Conservation (phyloP, 2,797 vertebrate species). For the Hydrolagus colliei region DNA sequence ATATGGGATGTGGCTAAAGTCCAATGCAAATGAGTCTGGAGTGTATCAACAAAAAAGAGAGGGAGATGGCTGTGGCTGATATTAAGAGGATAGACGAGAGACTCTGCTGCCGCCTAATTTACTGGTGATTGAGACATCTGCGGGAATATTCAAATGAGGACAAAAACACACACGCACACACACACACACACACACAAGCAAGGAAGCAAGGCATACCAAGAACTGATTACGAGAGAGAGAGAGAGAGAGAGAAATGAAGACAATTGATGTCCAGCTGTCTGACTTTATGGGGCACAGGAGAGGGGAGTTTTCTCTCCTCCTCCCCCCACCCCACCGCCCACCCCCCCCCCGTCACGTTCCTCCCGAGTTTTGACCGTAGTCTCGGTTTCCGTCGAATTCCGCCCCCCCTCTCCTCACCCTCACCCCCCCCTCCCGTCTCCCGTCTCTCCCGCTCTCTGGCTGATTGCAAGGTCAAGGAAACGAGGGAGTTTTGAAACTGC, state of each 20-base stretch:
- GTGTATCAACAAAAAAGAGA: background rate
- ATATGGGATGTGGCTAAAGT: background rate
- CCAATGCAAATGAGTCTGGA: background rate
- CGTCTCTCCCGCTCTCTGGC: background rate
- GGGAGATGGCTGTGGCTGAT: background rate
- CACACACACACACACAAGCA: background rate
- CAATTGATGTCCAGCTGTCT: background rate
- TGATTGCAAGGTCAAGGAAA: background rate
- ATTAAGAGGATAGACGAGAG: background rate
- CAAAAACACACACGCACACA: background rate
- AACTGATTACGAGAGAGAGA: background rate
- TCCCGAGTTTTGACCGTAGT: background rate
- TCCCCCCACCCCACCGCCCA: no score
- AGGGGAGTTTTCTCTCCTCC: background rate
- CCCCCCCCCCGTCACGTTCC: background rate
- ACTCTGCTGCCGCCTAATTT: constrained; percentile 5
- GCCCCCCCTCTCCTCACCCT: no score
- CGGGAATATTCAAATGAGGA: constrained; percentile 30
- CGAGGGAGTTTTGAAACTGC: no score
- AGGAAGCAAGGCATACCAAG: constrained; percentile 18
- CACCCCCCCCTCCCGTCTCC: no score
- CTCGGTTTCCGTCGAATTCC: no score
- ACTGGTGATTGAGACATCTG: constrained; percentile 33
- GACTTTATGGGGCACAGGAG: background rate
- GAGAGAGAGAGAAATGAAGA: background rate